Percentiles rank a stretch among this genome's conserved stretches.
phyloP scores from a whole-genome alignment of 35 echinoderm and acorn worm species.

The Apostichopus parvimensis region DNA sequence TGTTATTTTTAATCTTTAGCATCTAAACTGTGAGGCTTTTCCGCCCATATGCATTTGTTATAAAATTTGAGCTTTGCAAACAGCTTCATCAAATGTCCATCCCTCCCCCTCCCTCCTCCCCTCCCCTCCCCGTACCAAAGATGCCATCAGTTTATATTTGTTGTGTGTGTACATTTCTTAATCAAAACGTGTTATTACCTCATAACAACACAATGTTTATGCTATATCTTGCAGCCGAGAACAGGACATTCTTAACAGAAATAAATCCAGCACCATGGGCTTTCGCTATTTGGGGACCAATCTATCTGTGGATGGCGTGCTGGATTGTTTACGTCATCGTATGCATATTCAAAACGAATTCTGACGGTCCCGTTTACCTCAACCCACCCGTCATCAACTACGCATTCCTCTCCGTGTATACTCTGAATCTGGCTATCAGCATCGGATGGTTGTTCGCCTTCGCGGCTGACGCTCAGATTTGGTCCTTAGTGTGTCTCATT shows the following conservation, averaged over 20 bases:
- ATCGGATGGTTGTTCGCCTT: conserved; percentile 68
- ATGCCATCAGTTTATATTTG: too few species aligned
- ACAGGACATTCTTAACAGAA: conserved; percentile 24
- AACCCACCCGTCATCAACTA: conserved; percentile 67
- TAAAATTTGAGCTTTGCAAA: too few species aligned
- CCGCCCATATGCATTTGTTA: too few species aligned
- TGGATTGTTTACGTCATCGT: conserved; percentile 68
- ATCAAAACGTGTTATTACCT: background rate
- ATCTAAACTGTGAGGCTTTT: too few species aligned
- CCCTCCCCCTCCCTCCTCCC: too few species aligned
- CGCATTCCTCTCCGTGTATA: conserved; percentile 53
- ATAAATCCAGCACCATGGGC: conserved; percentile 79
- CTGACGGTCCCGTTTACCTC: conserved; percentile 65
- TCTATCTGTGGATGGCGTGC: conserved; percentile 64
- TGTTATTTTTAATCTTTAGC: too few species aligned
- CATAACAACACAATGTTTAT: background rate
- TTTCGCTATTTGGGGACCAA: conserved; percentile 76
- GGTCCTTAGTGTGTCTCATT: conserved; percentile 7
- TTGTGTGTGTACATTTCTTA: too few species aligned
- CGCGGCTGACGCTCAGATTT: conserved; percentile 13
- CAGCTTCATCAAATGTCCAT: background rate
- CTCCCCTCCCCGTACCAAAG: too few species aligned
- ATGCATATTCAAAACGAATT: conserved; percentile 58
- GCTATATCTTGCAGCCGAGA: conserved; percentile 19
- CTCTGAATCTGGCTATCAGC: conserved; percentile 63